Evolutionary conservation across 2,888 invertebrate species (phyloP).

Genomic region (Cancer borealis): DNA sequence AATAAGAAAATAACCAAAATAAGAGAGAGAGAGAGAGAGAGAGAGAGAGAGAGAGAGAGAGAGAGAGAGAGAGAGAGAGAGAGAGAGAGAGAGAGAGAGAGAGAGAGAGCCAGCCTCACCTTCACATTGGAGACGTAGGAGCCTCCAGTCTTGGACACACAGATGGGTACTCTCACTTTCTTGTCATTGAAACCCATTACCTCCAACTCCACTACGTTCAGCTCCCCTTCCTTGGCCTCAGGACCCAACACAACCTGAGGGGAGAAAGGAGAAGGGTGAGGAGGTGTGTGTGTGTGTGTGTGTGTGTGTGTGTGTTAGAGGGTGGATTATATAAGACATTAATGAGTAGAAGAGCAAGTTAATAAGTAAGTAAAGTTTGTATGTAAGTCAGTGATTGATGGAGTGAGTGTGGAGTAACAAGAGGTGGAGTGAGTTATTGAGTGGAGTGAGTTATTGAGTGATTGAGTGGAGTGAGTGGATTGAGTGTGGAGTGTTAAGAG

Average conservation of each 20-base stretch:
- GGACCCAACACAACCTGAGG: constrained; percentile 74
- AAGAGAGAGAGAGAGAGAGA: neutral
- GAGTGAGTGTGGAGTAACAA: too few species aligned
- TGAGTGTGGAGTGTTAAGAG: too few species aligned
- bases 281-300: neutral
- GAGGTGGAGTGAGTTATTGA: too few species aligned
- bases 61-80: constrained; percentile 47
- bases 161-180: constrained; percentile 72
- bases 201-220: constrained; percentile 74
- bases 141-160: constrained; percentile 62
- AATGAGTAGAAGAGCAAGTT: too few species aligned
- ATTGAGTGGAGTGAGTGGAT: too few species aligned
- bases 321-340: too few species aligned
- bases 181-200: constrained; percentile 71
- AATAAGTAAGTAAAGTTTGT: too few species aligned
- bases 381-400: too few species aligned
- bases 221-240: constrained; percentile 71
- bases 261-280: neutral
- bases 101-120: neutral
- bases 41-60: constrained; percentile 31
- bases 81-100: constrained; percentile 26
- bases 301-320: too few species aligned
- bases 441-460: too few species aligned
- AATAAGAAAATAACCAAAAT: too few species aligned
- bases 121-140: constrained; percentile 61